Evolutionary conservation across 2,888 invertebrate species (phyloP), one percentile per base, ranked within the genome.

Genomic region (Morinoia aosen): DNA sequence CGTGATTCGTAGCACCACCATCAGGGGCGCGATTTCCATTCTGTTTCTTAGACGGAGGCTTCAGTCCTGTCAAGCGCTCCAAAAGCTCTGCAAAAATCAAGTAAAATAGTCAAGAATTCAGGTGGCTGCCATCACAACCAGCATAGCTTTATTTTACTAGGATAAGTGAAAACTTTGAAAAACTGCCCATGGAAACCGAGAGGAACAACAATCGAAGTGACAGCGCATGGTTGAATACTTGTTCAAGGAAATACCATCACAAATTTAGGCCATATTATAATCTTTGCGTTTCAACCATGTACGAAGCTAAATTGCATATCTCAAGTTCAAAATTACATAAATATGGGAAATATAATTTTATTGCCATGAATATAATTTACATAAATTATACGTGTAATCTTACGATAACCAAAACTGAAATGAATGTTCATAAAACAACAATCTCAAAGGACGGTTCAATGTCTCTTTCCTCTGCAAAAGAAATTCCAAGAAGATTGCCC

Each of bases 61-160:
- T 93, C 57, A 93, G 58, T 48, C 93, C 93, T 57, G 57, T 93
- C 48, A 93, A 33, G 93, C 93, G 93, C 57, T 93, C 93, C 57
- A 93, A 19, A 3, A 93, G 56, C 57, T 93, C 93, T 93, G 58
- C 25, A 93, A 57, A 57, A 57, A 56, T 90, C 16, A 93, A 57
- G 40, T 40, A 16, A 40, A 90, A 90, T 12, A 8, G 90, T 8
- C 8, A 39, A 16, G 11, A 90, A 40, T 39, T 90, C 48, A 19
- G 48, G 39, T 90, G 4, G 16, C 90, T 90, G 39, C 48, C 12
- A 39, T 88, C 12, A 39, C 88, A 88, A 39, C 39, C 19, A 88
- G 25, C 61, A 88, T 11, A 11, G 25, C 10, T 88, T 88, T n/a
- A 88, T 88, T 19, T 88, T 11, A 11, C 39, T 33, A 39, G 8